These are phyloP conservation scores for Diadophis punctatus DNA, from an alignment of 2,113 vertebrate genomes.

Conservation along the genomic window DNA sequence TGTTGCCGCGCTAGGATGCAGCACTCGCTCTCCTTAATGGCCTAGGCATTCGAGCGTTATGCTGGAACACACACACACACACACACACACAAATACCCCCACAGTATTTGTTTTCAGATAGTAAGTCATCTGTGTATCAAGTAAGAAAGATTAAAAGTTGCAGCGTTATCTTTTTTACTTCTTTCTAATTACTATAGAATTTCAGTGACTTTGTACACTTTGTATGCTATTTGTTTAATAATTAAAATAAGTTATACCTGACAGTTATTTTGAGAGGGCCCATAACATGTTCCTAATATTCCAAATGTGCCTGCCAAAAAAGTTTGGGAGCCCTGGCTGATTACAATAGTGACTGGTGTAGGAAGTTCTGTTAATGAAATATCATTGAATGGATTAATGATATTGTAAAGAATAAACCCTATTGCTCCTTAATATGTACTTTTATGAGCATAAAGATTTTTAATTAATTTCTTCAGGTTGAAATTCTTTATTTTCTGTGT, in stretches of 20 bases:
- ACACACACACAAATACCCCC: no score
- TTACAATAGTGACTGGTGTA: neutral
- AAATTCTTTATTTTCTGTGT: neutral
- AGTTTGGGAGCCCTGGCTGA: neutral
- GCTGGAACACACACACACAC: no score
- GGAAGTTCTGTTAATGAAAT: neutral
- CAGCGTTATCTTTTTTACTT: neutral
- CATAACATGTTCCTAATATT: neutral
- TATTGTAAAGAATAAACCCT: neutral
- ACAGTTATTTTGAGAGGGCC: neutral
- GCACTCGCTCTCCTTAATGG: no score
- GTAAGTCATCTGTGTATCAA: no score
- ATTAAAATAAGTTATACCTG: neutral
- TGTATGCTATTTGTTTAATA: neutral
- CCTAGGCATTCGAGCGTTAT: no score
- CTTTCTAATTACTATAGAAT: neutral
- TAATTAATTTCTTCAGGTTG: neutral
- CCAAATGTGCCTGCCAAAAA: neutral
- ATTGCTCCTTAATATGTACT: neutral
- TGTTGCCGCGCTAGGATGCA: no score
- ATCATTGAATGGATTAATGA: neutral
- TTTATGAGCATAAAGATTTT: neutral
- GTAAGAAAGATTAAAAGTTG: neutral
- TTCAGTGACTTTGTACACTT: neutral
- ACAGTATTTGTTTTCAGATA: no score